phyloP scores from a whole-genome alignment of 2,113 vertebrate genomes.

The Istiophorus platypterus region DNA sequence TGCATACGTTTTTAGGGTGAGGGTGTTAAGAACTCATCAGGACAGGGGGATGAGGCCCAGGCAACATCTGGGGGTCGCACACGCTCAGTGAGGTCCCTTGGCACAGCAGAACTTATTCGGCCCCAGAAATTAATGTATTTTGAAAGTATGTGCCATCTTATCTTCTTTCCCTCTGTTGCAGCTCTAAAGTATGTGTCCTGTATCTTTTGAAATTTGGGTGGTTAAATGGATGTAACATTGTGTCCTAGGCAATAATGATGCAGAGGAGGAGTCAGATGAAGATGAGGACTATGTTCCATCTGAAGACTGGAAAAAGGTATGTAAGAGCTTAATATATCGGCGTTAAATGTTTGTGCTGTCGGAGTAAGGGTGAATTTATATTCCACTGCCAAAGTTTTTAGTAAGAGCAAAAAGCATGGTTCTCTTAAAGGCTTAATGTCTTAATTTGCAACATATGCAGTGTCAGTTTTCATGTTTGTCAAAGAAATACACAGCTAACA shows the following conservation, averaged over 20 bases:
- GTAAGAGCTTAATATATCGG: neutral
- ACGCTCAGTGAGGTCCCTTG: constrained; percentile 87
- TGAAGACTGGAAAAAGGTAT: constrained; percentile 99
- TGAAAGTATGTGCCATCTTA: constrained; percentile 89
- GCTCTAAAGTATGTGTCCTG: neutral
- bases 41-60: constrained; percentile 88
- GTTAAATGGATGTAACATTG: neutral
- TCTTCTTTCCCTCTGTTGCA: neutral
- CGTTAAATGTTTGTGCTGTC: neutral
- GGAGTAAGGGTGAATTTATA: neutral
- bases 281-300: constrained; percentile 99
- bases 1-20: constrained; percentile 83
- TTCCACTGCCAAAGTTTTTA: neutral
- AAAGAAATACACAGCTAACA: neutral
- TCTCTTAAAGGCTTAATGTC: neutral
- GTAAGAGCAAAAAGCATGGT: neutral
- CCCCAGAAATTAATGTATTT: constrained; percentile 94
- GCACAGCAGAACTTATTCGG: constrained; percentile 90
- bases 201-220: neutral
- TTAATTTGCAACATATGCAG: neutral
- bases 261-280: constrained; percentile 96
- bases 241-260: constrained; percentile 89
- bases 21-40: constrained; percentile 88
- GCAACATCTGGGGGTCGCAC: constrained; percentile 88
- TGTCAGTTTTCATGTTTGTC: neutral